phyloP scores from a whole-genome alignment of 2,797 vertebrate species.

The Rhinogobio ventralis region DNA sequence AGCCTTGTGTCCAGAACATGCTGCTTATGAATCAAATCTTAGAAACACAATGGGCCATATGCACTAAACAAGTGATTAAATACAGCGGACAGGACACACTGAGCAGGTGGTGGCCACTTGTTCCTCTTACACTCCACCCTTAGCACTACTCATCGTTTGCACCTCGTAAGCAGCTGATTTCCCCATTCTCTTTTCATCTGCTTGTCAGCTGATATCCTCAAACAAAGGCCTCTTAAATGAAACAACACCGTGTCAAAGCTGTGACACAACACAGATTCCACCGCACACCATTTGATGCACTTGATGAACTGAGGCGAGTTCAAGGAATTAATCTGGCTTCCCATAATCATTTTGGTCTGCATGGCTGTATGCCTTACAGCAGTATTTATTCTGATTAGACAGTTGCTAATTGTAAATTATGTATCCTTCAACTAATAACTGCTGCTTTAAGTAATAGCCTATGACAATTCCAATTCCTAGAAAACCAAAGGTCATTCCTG shows the following conservation, averaged over 20 bases:
- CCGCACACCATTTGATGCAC: slow-evolving; percentile 7
- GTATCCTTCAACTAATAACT: slow-evolving; percentile 19
- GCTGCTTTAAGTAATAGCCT: slow-evolving; percentile 27
- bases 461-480: slow-evolving; percentile 18
- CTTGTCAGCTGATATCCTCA: slow-evolving; percentile 24
- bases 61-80: slow-evolving; percentile 17
- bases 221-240: slow-evolving; percentile 16
- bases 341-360: slow-evolving; percentile 9
- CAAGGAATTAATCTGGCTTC: not conserved
- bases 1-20: not conserved
- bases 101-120: slow-evolving; percentile 53
- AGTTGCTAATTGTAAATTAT: slow-evolving; percentile 32
- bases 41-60: not conserved
- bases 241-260: slow-evolving; percentile 20
- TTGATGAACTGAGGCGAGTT: slow-evolving; percentile 16
- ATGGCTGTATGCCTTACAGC: slow-evolving; percentile 6
- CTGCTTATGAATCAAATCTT: slow-evolving; percentile 33
- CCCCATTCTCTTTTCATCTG: slow-evolving; percentile 33
- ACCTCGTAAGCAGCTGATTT: slow-evolving; percentile 47
- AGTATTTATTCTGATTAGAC: slow-evolving; percentile 27
- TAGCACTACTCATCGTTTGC: slow-evolving; percentile 39
- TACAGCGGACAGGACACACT: not conserved
- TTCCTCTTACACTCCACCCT: slow-evolving; percentile 9
- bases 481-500: not conserved
- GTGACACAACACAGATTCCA: slow-evolving; percentile 10